These are phyloP conservation scores for Isichthys henryi DNA, from an alignment of 2,113 vertebrate species.

Conservation along the genomic window DNA sequence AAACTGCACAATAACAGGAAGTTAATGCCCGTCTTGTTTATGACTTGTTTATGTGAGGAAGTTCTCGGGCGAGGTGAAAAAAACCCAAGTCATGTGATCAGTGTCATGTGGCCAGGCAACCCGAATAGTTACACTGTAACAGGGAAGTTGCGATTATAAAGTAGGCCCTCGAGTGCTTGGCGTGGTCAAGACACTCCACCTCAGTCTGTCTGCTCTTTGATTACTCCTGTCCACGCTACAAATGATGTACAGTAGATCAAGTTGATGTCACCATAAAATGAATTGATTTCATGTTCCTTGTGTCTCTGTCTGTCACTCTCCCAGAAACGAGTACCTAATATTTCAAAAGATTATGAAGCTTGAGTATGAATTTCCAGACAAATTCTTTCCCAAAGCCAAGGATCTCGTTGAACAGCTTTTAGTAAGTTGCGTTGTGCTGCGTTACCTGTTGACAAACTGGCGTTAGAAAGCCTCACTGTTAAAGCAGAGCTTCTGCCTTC, in stretches of 20 bases:
- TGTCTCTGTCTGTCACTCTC: conserved; percentile 35
- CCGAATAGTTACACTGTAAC: conserved; percentile 29
- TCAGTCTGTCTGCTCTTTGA: neutral
- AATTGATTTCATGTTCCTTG: neutral
- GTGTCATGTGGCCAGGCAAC: conserved; percentile 23
- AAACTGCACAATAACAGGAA: conserved; percentile 44
- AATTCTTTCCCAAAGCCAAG: conserved; percentile 98
- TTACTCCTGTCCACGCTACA: neutral
- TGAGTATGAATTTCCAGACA: conserved; percentile 98
- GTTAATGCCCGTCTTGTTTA: conserved; percentile 34
- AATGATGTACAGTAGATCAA: neutral
- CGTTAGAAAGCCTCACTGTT: neutral
- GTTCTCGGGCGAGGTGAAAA: conserved; percentile 21
- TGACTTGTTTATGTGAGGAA: conserved; percentile 38
- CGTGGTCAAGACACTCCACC: neutral
- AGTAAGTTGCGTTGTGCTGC: conserved; percentile 55
- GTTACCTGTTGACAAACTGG: neutral
- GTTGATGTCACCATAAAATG: neutral
- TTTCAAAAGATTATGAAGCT: conserved; percentile 99
- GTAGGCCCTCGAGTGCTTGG: neutral
- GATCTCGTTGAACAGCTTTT: conserved; percentile 91
- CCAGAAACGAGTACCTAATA: conserved; percentile 97
- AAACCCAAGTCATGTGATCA: conserved; percentile 20
- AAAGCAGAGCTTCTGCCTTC: neutral
- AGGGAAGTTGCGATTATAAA: conserved; percentile 15